phyloP scores from a whole-genome alignment of 2,113 vertebrate genomes.

The Lonchura striata region DNA sequence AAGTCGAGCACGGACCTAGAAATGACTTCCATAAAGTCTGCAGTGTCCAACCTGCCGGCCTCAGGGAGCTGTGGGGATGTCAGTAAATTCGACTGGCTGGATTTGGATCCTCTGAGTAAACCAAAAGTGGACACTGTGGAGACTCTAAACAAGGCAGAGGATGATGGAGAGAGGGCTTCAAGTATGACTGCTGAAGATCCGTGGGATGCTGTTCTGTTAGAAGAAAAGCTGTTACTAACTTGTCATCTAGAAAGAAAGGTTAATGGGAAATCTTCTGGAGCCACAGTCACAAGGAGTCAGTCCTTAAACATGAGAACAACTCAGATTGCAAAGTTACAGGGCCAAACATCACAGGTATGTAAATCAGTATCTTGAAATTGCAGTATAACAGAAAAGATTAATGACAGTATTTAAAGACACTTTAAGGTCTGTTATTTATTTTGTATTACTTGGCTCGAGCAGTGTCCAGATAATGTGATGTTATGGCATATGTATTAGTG shows the following conservation, averaged over 20 bases:
- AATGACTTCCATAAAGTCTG: constrained; percentile 65
- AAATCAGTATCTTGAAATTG: not conserved
- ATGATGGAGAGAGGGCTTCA: constrained; percentile 20
- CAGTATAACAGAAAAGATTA: not conserved
- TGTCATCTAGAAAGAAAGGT: constrained; percentile 73
- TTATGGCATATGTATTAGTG: not conserved
- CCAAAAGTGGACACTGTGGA: constrained; percentile 82
- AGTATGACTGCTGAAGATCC: constrained; percentile 82
- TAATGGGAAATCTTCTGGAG: constrained; percentile 80
- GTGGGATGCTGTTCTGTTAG: constrained; percentile 93
- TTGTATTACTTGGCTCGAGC: not conserved
- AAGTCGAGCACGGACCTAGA: constrained; percentile 82
- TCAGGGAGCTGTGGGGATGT: constrained; percentile 74
- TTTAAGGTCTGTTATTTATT: not conserved
- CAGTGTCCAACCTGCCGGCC: constrained; percentile 68
- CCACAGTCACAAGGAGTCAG: constrained; percentile 85
- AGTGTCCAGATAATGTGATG: not conserved
- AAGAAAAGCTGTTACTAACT: constrained; percentile 76
- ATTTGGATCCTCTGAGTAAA: constrained; percentile 93
- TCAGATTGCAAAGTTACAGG: constrained; percentile 72
- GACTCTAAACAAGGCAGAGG: constrained; percentile 25
- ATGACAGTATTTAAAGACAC: not conserved
- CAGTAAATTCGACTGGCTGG: constrained; percentile 91
- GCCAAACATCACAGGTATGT: constrained; percentile 82
- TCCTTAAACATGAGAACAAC: constrained; percentile 84